phyloP scores from a whole-genome alignment of 2,113 vertebrate genomes.

The Myrmecobius fasciatus region DNA sequence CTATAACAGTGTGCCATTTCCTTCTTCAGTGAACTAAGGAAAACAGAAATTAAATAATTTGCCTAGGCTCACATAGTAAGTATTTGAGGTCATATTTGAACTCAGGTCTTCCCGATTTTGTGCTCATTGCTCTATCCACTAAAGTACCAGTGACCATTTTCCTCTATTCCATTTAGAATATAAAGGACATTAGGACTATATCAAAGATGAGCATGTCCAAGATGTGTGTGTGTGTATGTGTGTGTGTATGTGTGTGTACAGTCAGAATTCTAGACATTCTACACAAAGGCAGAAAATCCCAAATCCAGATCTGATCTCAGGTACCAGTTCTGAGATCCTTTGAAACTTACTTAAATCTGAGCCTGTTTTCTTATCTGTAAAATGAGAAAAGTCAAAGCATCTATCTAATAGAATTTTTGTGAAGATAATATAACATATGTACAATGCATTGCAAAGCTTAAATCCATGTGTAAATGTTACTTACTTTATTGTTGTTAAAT shows the following conservation, averaged over 20 bases:
- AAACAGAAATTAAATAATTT: too few relatives aligned
- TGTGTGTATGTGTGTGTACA: too few relatives aligned
- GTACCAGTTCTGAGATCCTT: background rate
- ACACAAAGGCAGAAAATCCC: background rate
- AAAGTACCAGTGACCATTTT: too few relatives aligned
- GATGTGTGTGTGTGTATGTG: too few relatives aligned
- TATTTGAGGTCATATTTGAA: too few relatives aligned
- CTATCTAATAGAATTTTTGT: background rate
- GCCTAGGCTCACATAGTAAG: too few relatives aligned
- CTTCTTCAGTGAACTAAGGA: too few relatives aligned
- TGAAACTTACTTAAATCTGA: background rate
- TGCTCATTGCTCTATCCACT: too few relatives aligned
- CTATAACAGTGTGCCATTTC: too few relatives aligned
- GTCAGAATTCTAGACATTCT: background rate
- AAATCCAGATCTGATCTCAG: background rate
- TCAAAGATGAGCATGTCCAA: background rate
- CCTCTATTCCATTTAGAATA: too few relatives aligned
- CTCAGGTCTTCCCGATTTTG: too few relatives aligned
- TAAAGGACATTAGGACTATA: too few relatives aligned
- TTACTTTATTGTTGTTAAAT: background rate
- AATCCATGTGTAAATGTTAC: background rate
- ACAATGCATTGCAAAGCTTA: background rate
- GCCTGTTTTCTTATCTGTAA: background rate
- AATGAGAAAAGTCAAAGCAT: background rate
- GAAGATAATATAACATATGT: background rate